These are phyloP conservation scores for Himalopsyche tibetana DNA, from an alignment of 2,888 invertebrate species.

Conservation along the genomic window DNA sequence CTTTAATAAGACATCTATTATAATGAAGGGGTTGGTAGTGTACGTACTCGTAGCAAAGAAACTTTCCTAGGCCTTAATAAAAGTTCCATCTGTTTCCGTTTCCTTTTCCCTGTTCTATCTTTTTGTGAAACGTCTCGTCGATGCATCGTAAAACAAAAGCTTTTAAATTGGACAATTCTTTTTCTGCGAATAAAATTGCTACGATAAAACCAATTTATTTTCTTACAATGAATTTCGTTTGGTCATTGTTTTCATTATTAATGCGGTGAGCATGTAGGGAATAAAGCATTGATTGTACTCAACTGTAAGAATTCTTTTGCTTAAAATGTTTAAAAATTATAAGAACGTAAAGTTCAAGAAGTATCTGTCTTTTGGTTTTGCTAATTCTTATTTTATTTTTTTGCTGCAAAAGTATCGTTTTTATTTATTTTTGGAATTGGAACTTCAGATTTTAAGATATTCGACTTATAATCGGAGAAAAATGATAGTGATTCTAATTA, in stretches of 20 bases:
- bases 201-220: slow-evolving; percentile 29
- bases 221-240: slow-evolving; percentile 13
- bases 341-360: too few species aligned
- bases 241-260: slow-evolving; percentile 40
- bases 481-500: too few species aligned
- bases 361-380: too few species aligned
- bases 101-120: not conserved
- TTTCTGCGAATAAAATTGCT: slow-evolving; percentile 18
- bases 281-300: not conserved
- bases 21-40: too few species aligned
- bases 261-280: slow-evolving; percentile 8
- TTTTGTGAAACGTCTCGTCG: slow-evolving; percentile 14
- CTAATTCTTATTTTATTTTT: too few species aligned
- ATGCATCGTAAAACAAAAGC: slow-evolving; percentile 34
- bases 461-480: too few species aligned
- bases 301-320: not conserved
- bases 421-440: too few species aligned
- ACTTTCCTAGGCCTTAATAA: slow-evolving; percentile 27
- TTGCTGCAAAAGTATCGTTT: too few species aligned
- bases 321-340: too few species aligned
- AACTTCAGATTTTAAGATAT: too few species aligned
- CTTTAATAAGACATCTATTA: too few species aligned
- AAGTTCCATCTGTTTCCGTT: slow-evolving; percentile 31
- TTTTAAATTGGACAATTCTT: slow-evolving; percentile 31
- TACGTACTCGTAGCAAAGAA: not conserved